These are phyloP conservation scores for Tupaia tana DNA, from an alignment of 2,113 vertebrate genomes.

Conservation along the genomic window DNA sequence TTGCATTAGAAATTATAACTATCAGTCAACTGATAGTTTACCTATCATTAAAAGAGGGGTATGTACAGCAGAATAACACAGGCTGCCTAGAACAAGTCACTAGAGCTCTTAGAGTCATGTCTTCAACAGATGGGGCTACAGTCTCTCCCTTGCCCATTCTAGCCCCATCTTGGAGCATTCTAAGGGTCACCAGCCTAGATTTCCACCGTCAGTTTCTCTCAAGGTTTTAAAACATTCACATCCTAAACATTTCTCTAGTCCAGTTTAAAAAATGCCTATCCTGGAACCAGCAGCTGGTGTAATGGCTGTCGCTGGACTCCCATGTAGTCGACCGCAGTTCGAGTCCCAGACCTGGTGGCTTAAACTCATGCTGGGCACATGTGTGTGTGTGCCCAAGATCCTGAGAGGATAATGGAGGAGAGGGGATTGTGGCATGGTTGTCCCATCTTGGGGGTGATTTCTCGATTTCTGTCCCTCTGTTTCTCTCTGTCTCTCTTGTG, in stretches of 20 bases:
- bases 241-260: not conserved
- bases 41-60: not conserved
- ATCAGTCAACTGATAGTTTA: not conserved
- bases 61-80: not conserved
- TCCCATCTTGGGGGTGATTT: no score
- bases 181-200: not conserved
- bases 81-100: not conserved
- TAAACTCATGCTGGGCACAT: no score
- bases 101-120: not conserved
- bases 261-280: not conserved
- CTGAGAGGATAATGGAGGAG: no score
- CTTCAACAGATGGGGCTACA: no score
- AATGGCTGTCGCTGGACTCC: no score
- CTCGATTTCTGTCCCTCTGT: no score
- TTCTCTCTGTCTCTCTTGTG: no score
- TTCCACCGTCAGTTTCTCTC: not conserved
- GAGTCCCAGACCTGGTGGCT: no score
- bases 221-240: not conserved
- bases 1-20: not conserved
- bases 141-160: not conserved
- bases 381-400: no score
- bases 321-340: no score
- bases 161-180: not conserved
- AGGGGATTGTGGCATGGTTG: no score
- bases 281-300: no score